phyloP scores from a whole-genome alignment of 2,113 vertebrate species.

The Leptodactylus fuscus region DNA sequence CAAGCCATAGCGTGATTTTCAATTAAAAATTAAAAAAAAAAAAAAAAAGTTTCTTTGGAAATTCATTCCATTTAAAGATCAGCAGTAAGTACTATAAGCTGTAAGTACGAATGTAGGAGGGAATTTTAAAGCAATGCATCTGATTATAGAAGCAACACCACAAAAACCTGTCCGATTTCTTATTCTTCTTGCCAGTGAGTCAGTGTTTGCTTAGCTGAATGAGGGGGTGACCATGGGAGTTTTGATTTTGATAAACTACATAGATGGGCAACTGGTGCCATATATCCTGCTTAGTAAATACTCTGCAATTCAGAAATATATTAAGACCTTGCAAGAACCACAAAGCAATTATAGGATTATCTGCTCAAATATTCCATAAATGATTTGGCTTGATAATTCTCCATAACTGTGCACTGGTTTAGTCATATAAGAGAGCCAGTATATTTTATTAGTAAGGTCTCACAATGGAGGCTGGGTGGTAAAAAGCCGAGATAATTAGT shows the following conservation, averaged over 20 bases:
- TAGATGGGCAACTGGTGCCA: background rate
- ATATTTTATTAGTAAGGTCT: slow-evolving; percentile 27
- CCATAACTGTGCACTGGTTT: background rate
- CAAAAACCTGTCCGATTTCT: background rate
- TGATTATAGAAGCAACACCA: background rate
- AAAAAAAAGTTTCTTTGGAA: too few relatives aligned
- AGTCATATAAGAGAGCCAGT: slow-evolving; percentile 22
- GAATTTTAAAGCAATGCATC: background rate
- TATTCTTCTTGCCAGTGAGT: background rate
- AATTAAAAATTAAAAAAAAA: too few relatives aligned
- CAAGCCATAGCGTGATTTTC: too few relatives aligned
- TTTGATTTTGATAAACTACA: background rate
- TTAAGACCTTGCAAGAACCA: slow-evolving; percentile 25
- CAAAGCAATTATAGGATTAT: slow-evolving; percentile 37
- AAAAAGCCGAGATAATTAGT: slow-evolving; percentile 52
- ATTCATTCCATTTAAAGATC: background rate
- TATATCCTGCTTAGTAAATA: slow-evolving; percentile 4
- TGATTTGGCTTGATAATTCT: slow-evolving; percentile 7
- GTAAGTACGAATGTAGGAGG: background rate
- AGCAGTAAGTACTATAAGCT: too few relatives aligned
- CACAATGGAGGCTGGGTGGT: too few relatives aligned
- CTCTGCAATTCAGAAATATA: background rate
- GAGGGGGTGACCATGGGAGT: background rate
- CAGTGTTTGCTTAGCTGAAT: background rate
- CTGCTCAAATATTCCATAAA: background rate